Conservation (phyloP, 2,113 vertebrate species). For the Antidorcas marsupialis region DNA sequence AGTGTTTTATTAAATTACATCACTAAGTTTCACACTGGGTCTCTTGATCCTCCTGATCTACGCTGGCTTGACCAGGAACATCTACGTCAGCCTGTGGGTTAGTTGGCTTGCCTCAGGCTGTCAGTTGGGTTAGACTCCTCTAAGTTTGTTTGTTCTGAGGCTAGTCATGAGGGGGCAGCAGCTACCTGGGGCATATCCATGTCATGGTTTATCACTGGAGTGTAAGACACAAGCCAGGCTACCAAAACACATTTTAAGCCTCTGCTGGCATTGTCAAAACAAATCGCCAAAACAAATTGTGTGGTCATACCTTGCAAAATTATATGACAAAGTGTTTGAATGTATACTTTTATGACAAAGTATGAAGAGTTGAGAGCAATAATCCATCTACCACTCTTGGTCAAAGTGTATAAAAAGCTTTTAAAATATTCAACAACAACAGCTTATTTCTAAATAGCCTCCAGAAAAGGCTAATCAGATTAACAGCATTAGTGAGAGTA, state of each 20-base stretch:
- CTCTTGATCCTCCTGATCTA: not conserved
- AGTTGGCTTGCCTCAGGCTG: not conserved
- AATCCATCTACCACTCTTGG: not conserved
- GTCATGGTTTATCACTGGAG: not conserved
- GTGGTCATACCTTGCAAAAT: not conserved
- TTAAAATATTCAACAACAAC: not conserved
- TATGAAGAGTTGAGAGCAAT: conserved; percentile 7
- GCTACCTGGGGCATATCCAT: not conserved
- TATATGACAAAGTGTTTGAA: not conserved
- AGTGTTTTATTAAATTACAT: not conserved
- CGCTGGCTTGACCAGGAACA: not conserved
- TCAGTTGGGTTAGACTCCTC: not conserved
- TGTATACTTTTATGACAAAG: not conserved
- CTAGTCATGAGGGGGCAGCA: not conserved
- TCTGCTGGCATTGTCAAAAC: not conserved
- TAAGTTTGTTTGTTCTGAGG: not conserved
- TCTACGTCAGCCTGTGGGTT: not conserved
- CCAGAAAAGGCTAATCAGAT: not conserved
- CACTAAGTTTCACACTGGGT: not conserved
- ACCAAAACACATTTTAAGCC: not conserved
- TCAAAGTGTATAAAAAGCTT: not conserved
- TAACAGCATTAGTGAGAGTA: not conserved
- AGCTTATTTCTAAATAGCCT: not conserved
- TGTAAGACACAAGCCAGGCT: not conserved
- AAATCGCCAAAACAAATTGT: not conserved